phyloP scores from a whole-genome alignment of 2,797 vertebrate genomes.

The Pangasius djambal region DNA sequence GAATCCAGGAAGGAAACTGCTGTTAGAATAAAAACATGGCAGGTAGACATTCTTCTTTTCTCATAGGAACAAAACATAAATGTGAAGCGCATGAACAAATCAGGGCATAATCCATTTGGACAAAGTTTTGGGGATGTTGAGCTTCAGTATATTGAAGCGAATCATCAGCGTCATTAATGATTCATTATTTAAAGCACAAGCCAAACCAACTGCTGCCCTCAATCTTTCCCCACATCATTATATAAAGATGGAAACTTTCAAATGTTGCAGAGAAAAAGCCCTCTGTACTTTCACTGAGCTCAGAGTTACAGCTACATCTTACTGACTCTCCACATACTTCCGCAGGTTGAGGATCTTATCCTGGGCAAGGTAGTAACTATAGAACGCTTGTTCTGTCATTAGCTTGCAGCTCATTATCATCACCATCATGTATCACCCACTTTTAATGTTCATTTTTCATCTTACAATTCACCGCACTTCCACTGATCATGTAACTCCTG shows the following conservation, averaged over 20 bases:
- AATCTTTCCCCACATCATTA: constrained; percentile 21
- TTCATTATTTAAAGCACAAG: constrained; percentile 31
- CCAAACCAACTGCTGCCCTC: constrained; percentile 27
- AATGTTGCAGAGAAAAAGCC: constrained; percentile 10
- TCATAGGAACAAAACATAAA: not conserved
- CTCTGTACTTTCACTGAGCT: not conserved
- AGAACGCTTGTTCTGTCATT: not conserved
- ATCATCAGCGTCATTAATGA: constrained; percentile 24
- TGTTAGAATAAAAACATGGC: not conserved
- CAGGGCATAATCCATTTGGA: not conserved
- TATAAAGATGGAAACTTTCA: constrained; percentile 9
- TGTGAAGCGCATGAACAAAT: constrained; percentile 13
- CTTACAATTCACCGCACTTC: not conserved
- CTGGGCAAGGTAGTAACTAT: constrained; percentile 32
- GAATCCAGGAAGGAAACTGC: not conserved
- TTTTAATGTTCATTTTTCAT: not conserved
- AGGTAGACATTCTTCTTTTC: not conserved
- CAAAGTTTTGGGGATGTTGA: not conserved
- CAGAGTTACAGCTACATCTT: not conserved
- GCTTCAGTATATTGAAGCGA: not conserved
- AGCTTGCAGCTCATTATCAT: constrained; percentile 11
- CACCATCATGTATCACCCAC: not conserved
- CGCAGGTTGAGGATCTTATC: constrained; percentile 36
- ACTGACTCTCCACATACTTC: constrained; percentile 16
- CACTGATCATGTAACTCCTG: not conserved